Percentiles rank a stretch among this genome's conserved stretches.
These are phyloP conservation scores for Melospiza georgiana DNA, from an alignment of 2,113 vertebrate genomes.

Conservation along the genomic window DNA sequence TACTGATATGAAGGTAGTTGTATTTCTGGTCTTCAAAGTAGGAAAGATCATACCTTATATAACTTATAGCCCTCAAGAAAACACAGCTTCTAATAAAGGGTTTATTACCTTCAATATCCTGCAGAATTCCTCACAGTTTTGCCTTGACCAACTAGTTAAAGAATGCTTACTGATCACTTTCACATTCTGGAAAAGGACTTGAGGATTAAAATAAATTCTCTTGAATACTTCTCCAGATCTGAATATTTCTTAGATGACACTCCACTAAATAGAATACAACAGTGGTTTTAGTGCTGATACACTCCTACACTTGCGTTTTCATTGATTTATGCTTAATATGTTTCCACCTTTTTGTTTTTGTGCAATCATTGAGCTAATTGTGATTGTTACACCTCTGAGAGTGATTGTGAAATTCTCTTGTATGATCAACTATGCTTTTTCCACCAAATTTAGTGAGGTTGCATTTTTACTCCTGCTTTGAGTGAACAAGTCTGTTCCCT, in stretches of 20 bases:
- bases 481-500: background rate
- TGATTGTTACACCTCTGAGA: background rate
- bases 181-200: background rate
- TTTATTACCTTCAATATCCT: background rate
- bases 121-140: background rate
- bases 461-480: background rate
- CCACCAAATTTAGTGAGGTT: background rate
- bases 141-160: background rate
- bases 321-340: background rate
- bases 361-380: background rate
- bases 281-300: background rate
- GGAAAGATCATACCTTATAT: background rate
- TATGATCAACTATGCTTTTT: background rate
- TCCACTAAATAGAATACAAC: background rate
- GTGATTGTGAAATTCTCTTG: background rate
- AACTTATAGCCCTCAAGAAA: background rate
- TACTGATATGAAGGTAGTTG: background rate
- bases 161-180: background rate
- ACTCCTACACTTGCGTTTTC: background rate
- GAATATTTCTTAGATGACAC: background rate
- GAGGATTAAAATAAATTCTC: background rate
- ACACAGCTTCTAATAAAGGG: background rate
- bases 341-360: background rate
- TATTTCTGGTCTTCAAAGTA: background rate
- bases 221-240: background rate